Percentiles rank a stretch among this genome's conserved stretches.
These are phyloP conservation scores for Festucalex cinctus DNA, from an alignment of 2,113 vertebrate species.

Conservation along the genomic window DNA sequence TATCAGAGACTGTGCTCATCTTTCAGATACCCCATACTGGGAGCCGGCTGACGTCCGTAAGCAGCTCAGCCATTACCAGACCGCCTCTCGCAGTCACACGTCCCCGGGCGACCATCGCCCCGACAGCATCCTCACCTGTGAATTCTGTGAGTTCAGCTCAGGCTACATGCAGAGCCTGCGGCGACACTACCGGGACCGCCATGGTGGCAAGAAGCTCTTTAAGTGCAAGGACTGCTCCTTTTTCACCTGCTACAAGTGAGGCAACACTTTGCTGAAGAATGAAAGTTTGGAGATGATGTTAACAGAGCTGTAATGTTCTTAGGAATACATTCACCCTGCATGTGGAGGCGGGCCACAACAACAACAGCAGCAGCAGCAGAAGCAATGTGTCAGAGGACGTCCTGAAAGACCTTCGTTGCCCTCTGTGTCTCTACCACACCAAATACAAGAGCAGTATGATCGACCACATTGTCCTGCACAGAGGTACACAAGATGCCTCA, in stretches of 20 bases:
- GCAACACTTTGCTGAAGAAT: not conserved
- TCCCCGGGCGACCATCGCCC: constrained; percentile 74
- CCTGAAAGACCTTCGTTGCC: constrained; percentile 92
- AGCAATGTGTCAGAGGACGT: constrained; percentile 77
- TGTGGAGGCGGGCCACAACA: constrained; percentile 89
- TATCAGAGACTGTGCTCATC: not conserved
- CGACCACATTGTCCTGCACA: constrained; percentile 94
- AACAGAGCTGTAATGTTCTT: not conserved
- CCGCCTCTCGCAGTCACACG: constrained; percentile 83
- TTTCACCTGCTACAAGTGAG: constrained; percentile 98
- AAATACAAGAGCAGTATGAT: constrained; percentile 99
- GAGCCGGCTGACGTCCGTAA: constrained; percentile 92
- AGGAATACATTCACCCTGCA: constrained; percentile 96
- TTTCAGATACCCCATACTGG: constrained; percentile 81
- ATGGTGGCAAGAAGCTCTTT: constrained; percentile 96
- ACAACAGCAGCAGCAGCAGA: constrained; percentile 74
- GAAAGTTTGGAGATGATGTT: not conserved
- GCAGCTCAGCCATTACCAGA: constrained; percentile 92
- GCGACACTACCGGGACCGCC: constrained; percentile 95
- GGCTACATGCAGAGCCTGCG: constrained; percentile 98
- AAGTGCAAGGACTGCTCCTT: constrained; percentile 98
- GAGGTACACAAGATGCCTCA: constrained; percentile 74
- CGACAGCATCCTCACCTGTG: constrained; percentile 86
- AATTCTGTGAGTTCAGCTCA: constrained; percentile 98
- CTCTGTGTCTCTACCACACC: constrained; percentile 97